Evolutionary conservation across 2,113 vertebrate genomes (phyloP).

Genomic region (Actenoides hombroni): DNA sequence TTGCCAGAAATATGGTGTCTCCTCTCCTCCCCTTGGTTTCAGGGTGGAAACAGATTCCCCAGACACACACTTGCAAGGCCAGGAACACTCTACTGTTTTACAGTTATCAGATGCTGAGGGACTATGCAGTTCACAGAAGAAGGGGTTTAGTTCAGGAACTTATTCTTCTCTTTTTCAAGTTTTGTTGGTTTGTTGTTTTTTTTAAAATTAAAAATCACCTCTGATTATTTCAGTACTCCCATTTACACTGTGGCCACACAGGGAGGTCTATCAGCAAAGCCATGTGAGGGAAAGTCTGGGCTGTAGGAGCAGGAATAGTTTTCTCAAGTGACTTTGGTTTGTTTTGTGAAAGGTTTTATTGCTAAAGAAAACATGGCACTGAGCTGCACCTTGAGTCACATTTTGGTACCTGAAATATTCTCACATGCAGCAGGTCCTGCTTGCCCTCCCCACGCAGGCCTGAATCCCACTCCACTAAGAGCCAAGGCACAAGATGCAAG

Average conservation of each 20-base stretch:
- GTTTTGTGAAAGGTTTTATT: not conserved
- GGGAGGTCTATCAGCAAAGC: not conserved
- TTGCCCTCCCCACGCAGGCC: not conserved
- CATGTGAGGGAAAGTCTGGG: not conserved
- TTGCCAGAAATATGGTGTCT: not conserved
- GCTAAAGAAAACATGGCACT: not conserved
- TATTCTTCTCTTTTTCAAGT: not conserved
- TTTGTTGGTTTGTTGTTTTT: too few species aligned
- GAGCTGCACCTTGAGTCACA: not conserved
- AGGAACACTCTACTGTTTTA: not conserved
- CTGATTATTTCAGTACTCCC: not conserved
- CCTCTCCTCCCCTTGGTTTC: not conserved
- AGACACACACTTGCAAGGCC: not conserved
- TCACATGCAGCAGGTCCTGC: not conserved
- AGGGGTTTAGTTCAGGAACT: not conserved
- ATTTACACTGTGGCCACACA: not conserved
- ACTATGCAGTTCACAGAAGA: not conserved
- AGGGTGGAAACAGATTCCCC: slow-evolving; percentile 20
- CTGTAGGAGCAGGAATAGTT: not conserved
- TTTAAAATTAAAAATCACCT: not conserved
- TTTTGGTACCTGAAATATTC: not conserved
- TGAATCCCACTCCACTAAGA: not conserved
- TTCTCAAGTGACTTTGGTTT: not conserved
- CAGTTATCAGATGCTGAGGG: not conserved
- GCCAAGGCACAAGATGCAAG: rapidly evolving